Conservation (phyloP, 2,888 invertebrate species). For the Agrypnus murinus region DNA sequence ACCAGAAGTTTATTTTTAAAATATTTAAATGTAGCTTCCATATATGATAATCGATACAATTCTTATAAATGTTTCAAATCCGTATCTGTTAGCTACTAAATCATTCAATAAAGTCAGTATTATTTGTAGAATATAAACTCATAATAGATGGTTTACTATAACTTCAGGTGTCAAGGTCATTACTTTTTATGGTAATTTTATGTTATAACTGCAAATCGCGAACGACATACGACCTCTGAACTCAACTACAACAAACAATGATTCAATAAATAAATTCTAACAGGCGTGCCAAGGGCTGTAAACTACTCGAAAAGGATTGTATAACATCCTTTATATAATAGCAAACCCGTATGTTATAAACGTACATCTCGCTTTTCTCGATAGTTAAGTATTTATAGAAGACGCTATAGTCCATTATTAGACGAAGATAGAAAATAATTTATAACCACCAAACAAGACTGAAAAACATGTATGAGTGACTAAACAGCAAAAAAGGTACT, state of each 20-base stretch:
- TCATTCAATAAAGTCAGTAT: too few species aligned
- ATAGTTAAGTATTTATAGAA: conserved; percentile 32
- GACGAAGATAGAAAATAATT: conserved; percentile 12
- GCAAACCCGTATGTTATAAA: conserved; percentile 25
- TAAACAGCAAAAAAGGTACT: conserved; percentile 12
- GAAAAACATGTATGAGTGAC: conserved; percentile 15
- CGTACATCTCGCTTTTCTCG: conserved; percentile 26
- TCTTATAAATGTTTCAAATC: too few species aligned
- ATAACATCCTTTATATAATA: conserved; percentile 18
- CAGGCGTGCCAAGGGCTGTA: conserved; percentile 36
- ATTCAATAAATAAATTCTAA: conserved; percentile 34
- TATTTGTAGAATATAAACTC: too few species aligned
- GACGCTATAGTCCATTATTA: conserved; percentile 12
- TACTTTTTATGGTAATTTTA: conserved; percentile 1
- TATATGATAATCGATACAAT: too few species aligned
- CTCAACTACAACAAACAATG: conserved; percentile 24
- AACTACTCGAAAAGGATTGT: conserved; percentile 28
- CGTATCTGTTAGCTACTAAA: too few species aligned
- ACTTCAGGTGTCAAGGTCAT: conserved; percentile 9
- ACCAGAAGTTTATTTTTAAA: too few species aligned
- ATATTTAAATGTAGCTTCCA: too few species aligned
- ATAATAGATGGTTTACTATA: too few species aligned
- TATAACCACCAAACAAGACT: conserved; percentile 15
- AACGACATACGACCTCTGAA: conserved; percentile 18
- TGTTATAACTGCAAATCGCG: conserved; percentile 17